Evolutionary conservation across 2,797 vertebrate genomes (phyloP), one percentile per base, ranked within the genome.

Genomic region (Peromyscus attwateri): DNA sequence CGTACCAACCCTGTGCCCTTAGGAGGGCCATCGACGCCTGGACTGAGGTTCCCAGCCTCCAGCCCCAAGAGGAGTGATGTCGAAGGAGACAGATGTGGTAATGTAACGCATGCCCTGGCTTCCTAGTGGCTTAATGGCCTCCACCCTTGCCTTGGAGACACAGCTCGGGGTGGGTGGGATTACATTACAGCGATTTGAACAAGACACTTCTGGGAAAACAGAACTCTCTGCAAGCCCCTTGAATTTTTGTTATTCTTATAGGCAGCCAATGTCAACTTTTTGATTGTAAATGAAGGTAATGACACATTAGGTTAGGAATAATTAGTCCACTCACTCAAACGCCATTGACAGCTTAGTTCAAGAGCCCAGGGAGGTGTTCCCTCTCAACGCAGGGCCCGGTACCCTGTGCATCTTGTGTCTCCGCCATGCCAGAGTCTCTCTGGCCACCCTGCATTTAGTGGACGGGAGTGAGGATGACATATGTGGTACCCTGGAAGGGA

Each of bases 11-110:
- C 98, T 46, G 71, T 96, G 96, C 91, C 98, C 62, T 96, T 97
- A 5, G 98, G 98, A 46, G 99, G 98, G 0, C 97, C 99, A 5
- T 92, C 97, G 0, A 97, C 99, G 3, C 91, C 98, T 49, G 98
- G 98, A 8, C 77, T 99, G 97, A 98, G 98, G 98, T 99, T 99
- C 80, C 99, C 99, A 84, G 98, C 98, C 3, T 99, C 99, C 66
- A 99, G 99, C 87, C 99, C 99, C 46, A 99, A 97, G 2, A 98
- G 98, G 95, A 99, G 98, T 0, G 98, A 98, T 96, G 99, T 98
- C 62, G 99, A 99, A 92, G 99, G 98, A 98, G 99, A 99, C 98
- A 99, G 99, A 99, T 99, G 99, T 98, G 99, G 99, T 99, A 99
- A 99, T 70, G 68, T 87, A 97, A 85, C 6, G n/a, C 81, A 29